These are phyloP conservation scores for Catagonus wagneri DNA, from an alignment of 2,113 vertebrate species.

Conservation along the genomic window DNA sequence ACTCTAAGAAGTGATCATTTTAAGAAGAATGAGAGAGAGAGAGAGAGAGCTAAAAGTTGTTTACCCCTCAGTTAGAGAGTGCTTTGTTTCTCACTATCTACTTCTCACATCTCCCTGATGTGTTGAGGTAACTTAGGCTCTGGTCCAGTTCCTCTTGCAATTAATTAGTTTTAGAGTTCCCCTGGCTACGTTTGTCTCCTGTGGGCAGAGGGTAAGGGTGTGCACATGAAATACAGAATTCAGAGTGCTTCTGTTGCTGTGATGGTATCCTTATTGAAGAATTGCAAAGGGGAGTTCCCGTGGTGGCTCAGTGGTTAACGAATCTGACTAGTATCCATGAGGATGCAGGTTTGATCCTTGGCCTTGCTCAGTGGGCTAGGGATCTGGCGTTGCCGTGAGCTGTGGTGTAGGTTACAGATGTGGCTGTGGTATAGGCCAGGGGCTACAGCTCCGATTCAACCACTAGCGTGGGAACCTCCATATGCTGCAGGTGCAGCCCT, in stretches of 20 bases:
- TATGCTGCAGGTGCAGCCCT: no score
- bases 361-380: no score
- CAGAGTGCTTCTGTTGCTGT: neutral
- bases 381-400: no score
- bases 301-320: no score
- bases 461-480: no score
- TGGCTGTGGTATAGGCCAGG: no score
- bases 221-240: neutral
- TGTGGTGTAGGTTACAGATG: no score
- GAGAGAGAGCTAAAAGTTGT: conserved; percentile 10
- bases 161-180: neutral
- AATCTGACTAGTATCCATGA: no score
- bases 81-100: neutral
- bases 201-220: neutral
- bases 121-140: neutral
- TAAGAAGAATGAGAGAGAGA: conserved; percentile 14
- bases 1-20: neutral
- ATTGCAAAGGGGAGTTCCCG: neutral
- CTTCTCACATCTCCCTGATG: neutral
- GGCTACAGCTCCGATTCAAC: no score
- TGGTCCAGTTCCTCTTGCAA: neutral
- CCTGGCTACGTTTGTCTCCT: neutral
- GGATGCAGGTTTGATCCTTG: no score
- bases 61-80: neutral
- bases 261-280: neutral